Evolutionary conservation across 2,797 vertebrate genomes (phyloP).

Genomic region (Semaprochilodus insignis): DNA sequence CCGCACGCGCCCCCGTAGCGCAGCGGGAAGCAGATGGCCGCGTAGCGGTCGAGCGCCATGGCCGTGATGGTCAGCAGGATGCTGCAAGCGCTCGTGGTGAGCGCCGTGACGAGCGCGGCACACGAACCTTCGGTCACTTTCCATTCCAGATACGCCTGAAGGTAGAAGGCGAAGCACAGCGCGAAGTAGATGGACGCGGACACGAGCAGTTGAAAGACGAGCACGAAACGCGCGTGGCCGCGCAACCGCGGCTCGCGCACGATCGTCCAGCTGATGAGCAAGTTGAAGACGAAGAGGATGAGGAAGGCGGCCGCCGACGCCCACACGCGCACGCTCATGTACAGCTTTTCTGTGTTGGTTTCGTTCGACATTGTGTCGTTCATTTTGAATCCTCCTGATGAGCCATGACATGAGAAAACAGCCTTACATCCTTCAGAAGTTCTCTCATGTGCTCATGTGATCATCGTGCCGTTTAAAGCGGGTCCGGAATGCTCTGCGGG

Average conservation of each 20-base stretch:
- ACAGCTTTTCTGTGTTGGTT: slow-evolving; percentile 20
- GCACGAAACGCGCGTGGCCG: slow-evolving; percentile 76
- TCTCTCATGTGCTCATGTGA: background rate
- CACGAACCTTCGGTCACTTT: slow-evolving; percentile 54
- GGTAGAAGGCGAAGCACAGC: slow-evolving; percentile 74
- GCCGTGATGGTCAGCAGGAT: slow-evolving; percentile 80
- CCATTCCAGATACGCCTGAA: slow-evolving; percentile 66
- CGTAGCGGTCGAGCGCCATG: slow-evolving; percentile 82
- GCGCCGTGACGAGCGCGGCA: slow-evolving; percentile 64
- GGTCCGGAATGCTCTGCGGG: background rate
- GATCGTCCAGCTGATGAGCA: slow-evolving; percentile 80
- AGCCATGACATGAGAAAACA: background rate
- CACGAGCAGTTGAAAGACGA: slow-evolving; percentile 78
- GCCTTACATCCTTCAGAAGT: background rate
- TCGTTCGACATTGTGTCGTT: background rate
- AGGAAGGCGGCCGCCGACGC: slow-evolving; percentile 77
- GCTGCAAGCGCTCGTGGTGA: slow-evolving; percentile 79
- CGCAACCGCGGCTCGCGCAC: slow-evolving; percentile 72
- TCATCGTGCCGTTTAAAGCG: background rate
- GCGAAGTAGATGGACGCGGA: slow-evolving; percentile 77
- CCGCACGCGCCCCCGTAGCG: slow-evolving; percentile 67
- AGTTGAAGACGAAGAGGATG: slow-evolving; percentile 77
- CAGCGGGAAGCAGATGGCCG: slow-evolving; percentile 78
- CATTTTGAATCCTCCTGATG: background rate
- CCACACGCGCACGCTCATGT: slow-evolving; percentile 72